Base-by-base conservation (phyloP, 2,113 vertebrate genomes). In the Nannobrachium achirus region DNA sequence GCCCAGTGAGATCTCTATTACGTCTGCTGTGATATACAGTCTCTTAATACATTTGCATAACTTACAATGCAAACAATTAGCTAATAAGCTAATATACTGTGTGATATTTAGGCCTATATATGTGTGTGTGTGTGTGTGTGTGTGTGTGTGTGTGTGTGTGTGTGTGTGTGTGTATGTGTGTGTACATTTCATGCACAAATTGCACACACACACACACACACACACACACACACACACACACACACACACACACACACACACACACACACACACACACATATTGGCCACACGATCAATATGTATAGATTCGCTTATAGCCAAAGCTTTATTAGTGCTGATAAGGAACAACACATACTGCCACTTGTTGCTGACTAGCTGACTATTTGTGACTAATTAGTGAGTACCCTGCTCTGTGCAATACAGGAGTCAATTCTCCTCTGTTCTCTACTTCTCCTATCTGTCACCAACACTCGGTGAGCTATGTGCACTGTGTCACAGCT, bases 391-490 rank as follows among this genome's bases (percentile, higher is more conserved):
- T 61, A 64, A 51, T 64, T 45, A 40, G 59, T 20, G 67, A 65
- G 69, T 70, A 56, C 66, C 68, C 59, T 62, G 7, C 42, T 25
- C 66, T 61, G 49, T 72, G 59, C 38, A 18, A 20, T 46, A 11
- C 25, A 71, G 19, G 58, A 73, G 66, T 60, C 63, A 39, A 62
- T 85, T 73, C 70, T 73, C 51, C 45, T 50, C 48, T 53, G 59
- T 76, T 76, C 25, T 59, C 41, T 55, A 16, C 60, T 67, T 67
- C 57, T 66, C 46, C 76, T 90, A 92, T 90, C 90, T 88, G 45
- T 68, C 68, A 58, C 73, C 45, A 78, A 62, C 87, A 88, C 76
- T 80, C 79, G 86, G 48, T 57, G 25, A 51, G 64, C 66, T 77
- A 11, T 69, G 59, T 20, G 63, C 16, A 46, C 57, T 57, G 55